Percentiles rank a stretch among this genome's conserved stretches.
Evolutionary conservation across 2,888 invertebrate genomes (phyloP).

Genomic region (Tridacna crocea): DNA sequence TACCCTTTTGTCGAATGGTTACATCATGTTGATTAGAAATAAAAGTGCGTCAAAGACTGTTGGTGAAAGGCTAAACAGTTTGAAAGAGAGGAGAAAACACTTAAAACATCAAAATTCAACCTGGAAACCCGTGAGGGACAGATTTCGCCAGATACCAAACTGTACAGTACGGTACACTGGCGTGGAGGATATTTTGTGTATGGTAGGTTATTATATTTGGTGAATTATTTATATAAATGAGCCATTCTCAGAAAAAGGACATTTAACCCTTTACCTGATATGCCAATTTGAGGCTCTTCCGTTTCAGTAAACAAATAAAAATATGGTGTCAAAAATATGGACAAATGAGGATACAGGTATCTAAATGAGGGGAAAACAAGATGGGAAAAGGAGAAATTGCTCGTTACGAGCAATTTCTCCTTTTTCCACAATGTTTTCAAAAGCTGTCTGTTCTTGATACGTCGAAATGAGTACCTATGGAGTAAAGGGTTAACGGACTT

Average conservation of each 20-base stretch:
- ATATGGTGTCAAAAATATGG: no score
- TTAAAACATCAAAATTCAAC: not conserved
- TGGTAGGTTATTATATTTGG: conserved; percentile 36
- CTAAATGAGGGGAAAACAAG: no score
- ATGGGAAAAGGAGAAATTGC: no score
- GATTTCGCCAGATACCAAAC: conserved; percentile 24
- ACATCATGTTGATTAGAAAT: not conserved
- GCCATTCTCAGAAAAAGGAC: not conserved
- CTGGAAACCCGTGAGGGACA: not conserved
- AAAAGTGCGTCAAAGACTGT: not conserved
- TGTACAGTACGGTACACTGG: conserved; percentile 30
- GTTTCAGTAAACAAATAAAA: no score
- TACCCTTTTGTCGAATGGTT: not conserved
- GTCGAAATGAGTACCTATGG: no score
- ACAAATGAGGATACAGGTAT: no score
- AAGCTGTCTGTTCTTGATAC: no score
- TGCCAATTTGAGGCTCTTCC: no score
- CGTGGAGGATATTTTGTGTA: conserved; percentile 51
- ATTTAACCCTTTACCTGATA: no score
- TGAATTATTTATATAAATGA: not conserved
- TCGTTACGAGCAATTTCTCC: no score
- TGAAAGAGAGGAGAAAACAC: not conserved
- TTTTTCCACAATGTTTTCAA: no score
- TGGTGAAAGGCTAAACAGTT: not conserved
- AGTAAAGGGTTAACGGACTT: no score